phyloP scores from a whole-genome alignment of 2,888 invertebrate species.

The Thereva unica region DNA sequence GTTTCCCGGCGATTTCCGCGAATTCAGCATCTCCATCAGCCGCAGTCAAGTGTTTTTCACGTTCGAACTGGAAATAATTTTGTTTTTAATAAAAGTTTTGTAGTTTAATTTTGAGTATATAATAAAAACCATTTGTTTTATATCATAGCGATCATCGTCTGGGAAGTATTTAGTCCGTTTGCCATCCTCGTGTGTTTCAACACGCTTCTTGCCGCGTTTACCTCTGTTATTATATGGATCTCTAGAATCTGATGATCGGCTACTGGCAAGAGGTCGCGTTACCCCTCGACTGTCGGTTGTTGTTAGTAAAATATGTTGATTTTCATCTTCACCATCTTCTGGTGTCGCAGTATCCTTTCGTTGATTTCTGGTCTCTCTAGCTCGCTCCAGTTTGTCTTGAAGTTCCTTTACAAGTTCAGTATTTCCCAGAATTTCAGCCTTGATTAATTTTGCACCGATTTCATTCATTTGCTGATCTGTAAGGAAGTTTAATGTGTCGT shows the following conservation, averaged over 20 bases:
- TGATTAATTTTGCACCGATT: constrained; percentile 85
- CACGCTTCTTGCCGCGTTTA: constrained; percentile 56
- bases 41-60: constrained; percentile 78
- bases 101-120: background rate
- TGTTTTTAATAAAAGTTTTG: background rate
- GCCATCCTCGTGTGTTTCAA: constrained; percentile 73
- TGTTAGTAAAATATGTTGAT: constrained; percentile 67
- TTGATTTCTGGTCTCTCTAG: constrained; percentile 60
- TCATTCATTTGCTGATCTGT: constrained; percentile 87
- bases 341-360: constrained; percentile 34
- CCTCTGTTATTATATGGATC: constrained; percentile 54
- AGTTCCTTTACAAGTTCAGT: constrained; percentile 69
- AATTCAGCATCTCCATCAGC: constrained; percentile 82
- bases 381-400: constrained; percentile 73
- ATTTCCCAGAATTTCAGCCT: constrained; percentile 93
- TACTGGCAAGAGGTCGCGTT: constrained; percentile 66
- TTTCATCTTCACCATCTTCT: constrained; percentile 36
- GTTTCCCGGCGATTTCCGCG: constrained; percentile 71
- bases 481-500: constrained; percentile 54
- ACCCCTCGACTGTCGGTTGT: constrained; percentile 70
- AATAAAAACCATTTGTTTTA: constrained; percentile 74
- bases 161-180: constrained; percentile 82
- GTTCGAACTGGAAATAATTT: constrained; percentile 64
- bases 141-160: constrained; percentile 85
- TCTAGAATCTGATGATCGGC: constrained; percentile 40